These are phyloP conservation scores for Gymnorhina tibicen DNA, from an alignment of 2,113 vertebrate species.

Conservation along the genomic window DNA sequence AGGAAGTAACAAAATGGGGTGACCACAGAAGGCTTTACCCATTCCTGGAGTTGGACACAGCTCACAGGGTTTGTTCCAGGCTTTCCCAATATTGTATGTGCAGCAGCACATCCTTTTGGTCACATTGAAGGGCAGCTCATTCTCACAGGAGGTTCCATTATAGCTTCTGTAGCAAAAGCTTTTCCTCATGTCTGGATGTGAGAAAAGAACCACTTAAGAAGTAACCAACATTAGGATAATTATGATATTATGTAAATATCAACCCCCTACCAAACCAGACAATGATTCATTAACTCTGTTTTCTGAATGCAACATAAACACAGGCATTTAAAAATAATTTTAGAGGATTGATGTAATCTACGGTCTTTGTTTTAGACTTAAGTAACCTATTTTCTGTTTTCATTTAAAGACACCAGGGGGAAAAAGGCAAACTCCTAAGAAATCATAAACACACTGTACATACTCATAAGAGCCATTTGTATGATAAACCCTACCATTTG, in stretches of 20 bases:
- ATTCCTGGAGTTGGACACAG: constrained; percentile 76
- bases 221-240: background rate
- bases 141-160: constrained; percentile 81
- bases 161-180: constrained; percentile 83
- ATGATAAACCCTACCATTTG: background rate
- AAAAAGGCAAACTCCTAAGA: background rate
- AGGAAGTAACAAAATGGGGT: background rate
- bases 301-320: background rate
- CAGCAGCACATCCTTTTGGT: constrained; percentile 85
- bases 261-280: background rate
- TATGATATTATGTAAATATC: background rate
- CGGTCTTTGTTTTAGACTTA: background rate
- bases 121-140: constrained; percentile 81
- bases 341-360: background rate
- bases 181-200: constrained; percentile 80
- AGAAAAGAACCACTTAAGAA: background rate
- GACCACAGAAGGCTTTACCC: constrained; percentile 40
- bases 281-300: background rate
- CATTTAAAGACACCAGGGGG: background rate
- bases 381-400: background rate
- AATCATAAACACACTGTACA: background rate
- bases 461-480: background rate
- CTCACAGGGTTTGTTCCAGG: constrained; percentile 86
- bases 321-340: background rate
- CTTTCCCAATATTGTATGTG: constrained; percentile 83